A percentile compares a stretch with the other conserved stretches of the same genome.
Evolutionary conservation across 2,888 invertebrate genomes (phyloP).

Genomic region (Melanargia galathea): DNA sequence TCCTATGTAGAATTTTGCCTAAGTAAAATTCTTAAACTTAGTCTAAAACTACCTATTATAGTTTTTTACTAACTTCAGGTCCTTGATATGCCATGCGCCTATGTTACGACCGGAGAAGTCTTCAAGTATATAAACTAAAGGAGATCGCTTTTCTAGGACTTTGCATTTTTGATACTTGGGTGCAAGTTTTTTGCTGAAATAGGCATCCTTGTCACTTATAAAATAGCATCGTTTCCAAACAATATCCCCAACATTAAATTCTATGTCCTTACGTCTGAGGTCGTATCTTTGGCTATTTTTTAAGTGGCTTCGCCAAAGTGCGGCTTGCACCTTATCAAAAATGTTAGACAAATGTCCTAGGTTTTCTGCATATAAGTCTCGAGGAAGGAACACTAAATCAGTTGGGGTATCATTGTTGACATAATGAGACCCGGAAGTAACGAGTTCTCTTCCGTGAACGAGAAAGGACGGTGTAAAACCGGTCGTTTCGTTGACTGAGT

Average conservation of each 20-base stretch:
- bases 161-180: too few species aligned
- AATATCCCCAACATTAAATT: conserved; percentile 40
- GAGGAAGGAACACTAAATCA: not conserved
- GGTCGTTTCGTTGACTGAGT: conserved; percentile 41
- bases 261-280: conserved; percentile 25
- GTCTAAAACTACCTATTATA: too few species aligned
- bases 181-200: too few species aligned
- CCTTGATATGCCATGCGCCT: too few species aligned
- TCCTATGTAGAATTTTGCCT: too few species aligned
- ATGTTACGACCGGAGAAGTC: too few species aligned
- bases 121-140: too few species aligned
- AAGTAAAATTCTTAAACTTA: too few species aligned
- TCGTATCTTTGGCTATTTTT: conserved; percentile 37
- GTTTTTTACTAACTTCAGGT: too few species aligned
- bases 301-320: conserved; percentile 30
- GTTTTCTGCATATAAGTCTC: not conserved
- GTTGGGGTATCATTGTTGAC: conserved; percentile 13
- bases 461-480: conserved; percentile 39
- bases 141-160: too few species aligned
- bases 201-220: too few species aligned
- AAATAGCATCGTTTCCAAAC: conserved; percentile 25
- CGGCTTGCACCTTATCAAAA: conserved; percentile 23
- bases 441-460: conserved; percentile 38
- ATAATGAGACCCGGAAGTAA: conserved; percentile 31
- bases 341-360: not conserved